Evolutionary conservation across 1,140 invertebrate genomes (phyloP), one percentile per base, ranked within the genome.

Genomic region (Holotrichia oblita): DNA sequence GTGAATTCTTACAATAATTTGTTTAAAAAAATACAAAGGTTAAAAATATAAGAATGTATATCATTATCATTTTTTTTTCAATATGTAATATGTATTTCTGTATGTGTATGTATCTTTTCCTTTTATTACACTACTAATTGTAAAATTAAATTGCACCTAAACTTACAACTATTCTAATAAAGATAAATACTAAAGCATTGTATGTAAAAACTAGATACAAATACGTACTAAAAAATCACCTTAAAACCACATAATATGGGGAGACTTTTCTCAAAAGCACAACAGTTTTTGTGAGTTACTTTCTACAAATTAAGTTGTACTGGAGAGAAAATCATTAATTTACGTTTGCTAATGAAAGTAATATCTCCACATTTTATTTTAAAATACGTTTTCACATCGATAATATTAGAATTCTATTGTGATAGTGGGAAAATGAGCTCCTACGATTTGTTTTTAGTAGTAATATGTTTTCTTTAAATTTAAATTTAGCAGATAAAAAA

Each of bases 131-230:
- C 73, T 41, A 74, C 73, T 40, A 42, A 41, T 74, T 17, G 41
- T 74, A 74, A 74, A 40, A 74, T 41, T 74, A 74, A 74, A 74
- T 74, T 74, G 73, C 73, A 74, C 73, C 73, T 74, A 74, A 41
- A 74, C 27, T 74, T 74, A 74, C 61, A 69, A 69, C 73, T 74
- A 74, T 12, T 17, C 73, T 74, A 74, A 74, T 74, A 27, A 69
- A 69, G 20, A 69, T 69, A 74, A 74, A 74, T 74, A 74, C 40
- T 74, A 74, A 74, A 74, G 73, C 73, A 74, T 74, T 40, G 73
- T 41, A 74, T 74, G 41, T 74, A 74, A 74, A 74, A 74, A 74
- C 73, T 74, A 74, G 41, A 44, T 74, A 74, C 73, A 74, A 20
- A 42, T 41, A 42, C 27, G 17, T 74, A 69, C 61, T 69, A 41